Conservation (phyloP, 2,888 invertebrate species). For the Melipona beecheii region DNA sequence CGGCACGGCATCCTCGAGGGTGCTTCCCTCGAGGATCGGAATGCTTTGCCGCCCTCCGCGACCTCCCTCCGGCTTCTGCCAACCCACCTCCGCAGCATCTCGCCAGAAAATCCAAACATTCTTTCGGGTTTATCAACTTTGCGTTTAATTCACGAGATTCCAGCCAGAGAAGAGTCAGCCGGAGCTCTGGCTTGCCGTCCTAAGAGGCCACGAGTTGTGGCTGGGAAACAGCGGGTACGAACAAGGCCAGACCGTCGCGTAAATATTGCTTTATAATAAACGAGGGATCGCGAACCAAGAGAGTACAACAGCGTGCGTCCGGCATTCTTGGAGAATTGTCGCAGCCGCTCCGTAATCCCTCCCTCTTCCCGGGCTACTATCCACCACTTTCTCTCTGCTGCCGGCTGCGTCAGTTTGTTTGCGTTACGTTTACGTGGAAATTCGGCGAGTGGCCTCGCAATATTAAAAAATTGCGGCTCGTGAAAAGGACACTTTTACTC, state of each 20-base stretch:
- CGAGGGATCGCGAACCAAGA: neutral
- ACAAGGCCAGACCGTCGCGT: slow-evolving; percentile 4
- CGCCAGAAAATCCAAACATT: slow-evolving; percentile 75
- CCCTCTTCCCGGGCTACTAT: neutral
- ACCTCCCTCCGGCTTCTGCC: slow-evolving; percentile 45
- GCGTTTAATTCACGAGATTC: slow-evolving; percentile 75
- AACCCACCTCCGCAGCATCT: slow-evolving; percentile 49
- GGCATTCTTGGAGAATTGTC: slow-evolving; percentile 39
- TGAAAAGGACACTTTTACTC: slow-evolving; percentile 48
- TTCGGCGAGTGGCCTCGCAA: slow-evolving; percentile 31
- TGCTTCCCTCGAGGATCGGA: slow-evolving; percentile 73
- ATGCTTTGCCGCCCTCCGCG: slow-evolving; percentile 77
- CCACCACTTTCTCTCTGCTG: neutral
- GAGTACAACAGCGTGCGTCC: neutral
- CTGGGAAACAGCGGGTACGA: slow-evolving; percentile 15
- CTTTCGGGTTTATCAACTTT: slow-evolving; percentile 78
- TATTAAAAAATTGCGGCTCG: slow-evolving; percentile 51
- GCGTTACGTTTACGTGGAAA: slow-evolving; percentile 25
- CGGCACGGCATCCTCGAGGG: slow-evolving; percentile 65
- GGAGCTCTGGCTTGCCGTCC: slow-evolving; percentile 13
- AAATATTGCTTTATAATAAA: slow-evolving; percentile 52
- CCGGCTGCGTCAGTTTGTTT: neutral
- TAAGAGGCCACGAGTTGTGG: slow-evolving; percentile 22
- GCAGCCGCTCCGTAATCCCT: slow-evolving; percentile 30
- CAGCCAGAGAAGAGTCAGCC: slow-evolving; percentile 50